Base-by-base conservation (phyloP, 2,797 vertebrate genomes). In the Alcedo quadribrachys region DNA sequence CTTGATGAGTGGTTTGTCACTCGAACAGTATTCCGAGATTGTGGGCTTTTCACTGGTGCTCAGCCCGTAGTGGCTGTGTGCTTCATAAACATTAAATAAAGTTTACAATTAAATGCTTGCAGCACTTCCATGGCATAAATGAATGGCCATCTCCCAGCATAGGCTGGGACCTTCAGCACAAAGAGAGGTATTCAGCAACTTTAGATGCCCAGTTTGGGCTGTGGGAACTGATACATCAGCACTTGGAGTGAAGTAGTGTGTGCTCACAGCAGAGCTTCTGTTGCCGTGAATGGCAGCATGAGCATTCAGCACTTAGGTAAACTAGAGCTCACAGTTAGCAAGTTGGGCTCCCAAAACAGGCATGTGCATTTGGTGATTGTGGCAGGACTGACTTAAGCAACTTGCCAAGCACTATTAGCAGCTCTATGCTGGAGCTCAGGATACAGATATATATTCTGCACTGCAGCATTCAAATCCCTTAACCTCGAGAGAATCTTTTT, bases 171-270 rank as follows among this genome's bases (percentile, higher is more conserved):
- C 12, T 43, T 65, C 8, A 45, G 21, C 40, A 30, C 5, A 10
- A 28, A 75, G 32, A 25, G 13, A 18, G 28, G 6, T 65, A 25
- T 53, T 76, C 33, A 80, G 57, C 24, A 20, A 1, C 3, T 11
- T 33, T 35, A 43, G 35, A 20, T 43, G 55, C 24, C 46, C 7
- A 3, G 28, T 53, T 63, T 54, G 32, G 33, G 22, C 35, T 0
- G 2, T 45, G 70, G 33, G 48, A 42, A 33, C 61, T 50, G 62
- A n/a, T 45, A 17, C 0, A 0, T 67, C 24, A 45, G 28, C 10
- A 2, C 35, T 48, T 5, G 2, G 13, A 25, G 25, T 0, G 2
- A 21, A 9, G 51, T 1, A 35, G 43, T 1, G 4, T 0, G 1
- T 67, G 37, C 55, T 79, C 61, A 16, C 48, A 42, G 53, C 67